Evolutionary conservation across 2,797 vertebrate species (phyloP).

Genomic region (Alectoris magna): DNA sequence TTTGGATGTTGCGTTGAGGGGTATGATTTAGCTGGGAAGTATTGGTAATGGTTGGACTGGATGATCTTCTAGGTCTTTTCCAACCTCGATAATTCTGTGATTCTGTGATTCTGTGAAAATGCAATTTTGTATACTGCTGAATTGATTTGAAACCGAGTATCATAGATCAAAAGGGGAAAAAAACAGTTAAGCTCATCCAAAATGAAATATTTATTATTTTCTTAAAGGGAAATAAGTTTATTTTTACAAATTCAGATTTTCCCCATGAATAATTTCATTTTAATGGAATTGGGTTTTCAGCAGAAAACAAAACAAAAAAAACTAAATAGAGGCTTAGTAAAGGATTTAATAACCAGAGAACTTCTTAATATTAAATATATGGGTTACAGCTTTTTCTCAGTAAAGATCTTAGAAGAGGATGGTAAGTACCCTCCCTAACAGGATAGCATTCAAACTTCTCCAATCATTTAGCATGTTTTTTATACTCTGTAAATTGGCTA

Average conservation of each 20-base stretch:
- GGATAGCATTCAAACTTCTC: background rate
- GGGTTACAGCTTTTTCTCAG: background rate
- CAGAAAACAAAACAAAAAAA: background rate
- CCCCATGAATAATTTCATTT: background rate
- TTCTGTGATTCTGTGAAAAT: too few relatives aligned
- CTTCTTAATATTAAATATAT: background rate
- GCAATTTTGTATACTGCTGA: background rate
- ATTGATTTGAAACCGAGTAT: background rate
- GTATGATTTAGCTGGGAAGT: too few relatives aligned
- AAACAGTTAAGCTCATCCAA: background rate
- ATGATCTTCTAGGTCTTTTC: too few relatives aligned
- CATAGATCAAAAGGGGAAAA: background rate
- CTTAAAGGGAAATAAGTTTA: background rate
- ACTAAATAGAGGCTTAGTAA: background rate
- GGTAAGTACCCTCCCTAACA: background rate
- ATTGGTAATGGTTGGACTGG: too few relatives aligned
- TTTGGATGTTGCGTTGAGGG: too few relatives aligned
- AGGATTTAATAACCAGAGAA: background rate
- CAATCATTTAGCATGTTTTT: background rate
- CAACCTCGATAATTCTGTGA: too few relatives aligned
- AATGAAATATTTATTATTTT: background rate
- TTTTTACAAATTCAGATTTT: background rate
- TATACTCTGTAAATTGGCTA: rapidly evolving
- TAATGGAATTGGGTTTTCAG: background rate
- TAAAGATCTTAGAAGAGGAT: background rate